Conservation (phyloP, 2,797 vertebrate genomes). For the Hylomyscus alleni region DNA sequence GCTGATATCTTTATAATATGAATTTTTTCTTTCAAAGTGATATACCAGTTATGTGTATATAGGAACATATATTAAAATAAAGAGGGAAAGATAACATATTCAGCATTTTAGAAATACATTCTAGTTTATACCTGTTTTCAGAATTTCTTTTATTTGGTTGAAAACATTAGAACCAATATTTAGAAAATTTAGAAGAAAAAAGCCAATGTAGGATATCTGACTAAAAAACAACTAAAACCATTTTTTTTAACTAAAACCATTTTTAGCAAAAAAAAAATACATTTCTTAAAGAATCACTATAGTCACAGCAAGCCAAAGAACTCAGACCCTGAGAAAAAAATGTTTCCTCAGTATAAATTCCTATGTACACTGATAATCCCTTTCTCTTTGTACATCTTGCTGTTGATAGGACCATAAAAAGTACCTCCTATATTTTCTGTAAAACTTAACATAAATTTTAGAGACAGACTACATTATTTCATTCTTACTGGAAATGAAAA, state of each 20-base stretch:
- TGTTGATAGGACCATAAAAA: neutral
- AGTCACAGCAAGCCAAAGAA: rapidly evolving
- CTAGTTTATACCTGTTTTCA: neutral
- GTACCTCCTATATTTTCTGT: neutral
- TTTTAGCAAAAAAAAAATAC: neutral
- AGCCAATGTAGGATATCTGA: neutral
- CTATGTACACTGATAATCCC: neutral
- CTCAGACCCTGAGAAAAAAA: neutral
- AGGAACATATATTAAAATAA: neutral
- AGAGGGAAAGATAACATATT: neutral
- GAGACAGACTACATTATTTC: neutral
- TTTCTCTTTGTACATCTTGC: neutral
- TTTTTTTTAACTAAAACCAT: too few species aligned
- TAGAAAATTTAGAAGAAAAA: neutral
- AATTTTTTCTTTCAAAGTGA: neutral
- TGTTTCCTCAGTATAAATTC: neutral
- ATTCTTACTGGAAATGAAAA: conserved; percentile 76
- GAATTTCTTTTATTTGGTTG: neutral
- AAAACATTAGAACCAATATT: neutral
- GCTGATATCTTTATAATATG: neutral
- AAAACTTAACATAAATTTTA: conserved; percentile 37
- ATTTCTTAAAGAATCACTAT: neutral
- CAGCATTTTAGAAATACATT: neutral
- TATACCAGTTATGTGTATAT: neutral
- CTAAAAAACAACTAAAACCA: neutral